Evolutionary conservation across 2,113 vertebrate genomes (phyloP), one percentile per base, ranked within the genome.

Genomic region (Anguilla japonica): DNA sequence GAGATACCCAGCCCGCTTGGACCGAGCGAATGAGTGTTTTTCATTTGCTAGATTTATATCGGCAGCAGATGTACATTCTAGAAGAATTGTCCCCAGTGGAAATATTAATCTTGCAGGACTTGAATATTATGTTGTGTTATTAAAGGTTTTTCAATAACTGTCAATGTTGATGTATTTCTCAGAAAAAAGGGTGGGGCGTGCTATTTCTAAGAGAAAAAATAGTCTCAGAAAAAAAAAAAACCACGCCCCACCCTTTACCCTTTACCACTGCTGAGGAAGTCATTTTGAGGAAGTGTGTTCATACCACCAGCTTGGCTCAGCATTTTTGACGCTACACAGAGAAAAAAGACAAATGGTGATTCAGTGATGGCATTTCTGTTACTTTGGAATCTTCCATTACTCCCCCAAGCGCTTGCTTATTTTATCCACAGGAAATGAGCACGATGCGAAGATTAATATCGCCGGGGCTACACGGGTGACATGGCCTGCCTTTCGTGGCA

Each of bases 11-110:
- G 84, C 57, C 90, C 82, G 90, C 87, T 93, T 91, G 90, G 85
- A 91, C 46, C 88, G 90, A 90, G 81, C 90, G 89, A 87, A 26
- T 89, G 90, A 92, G 88, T 96, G 93, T 89, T 95, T 97, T 95
- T 93, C 94, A 95, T 95, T 95, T 79, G 94, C 91, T 91, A 94
- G 93, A 94, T 88, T 95, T 96, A 94, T 95, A 96, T 95, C 93
- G 94, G 1, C 91, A 93, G 94, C 95, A 97, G 95, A 96, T 96
- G 95, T 95, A 95, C 87, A 91, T 92, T 93, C 93, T 92, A 94
- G 90, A 93, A 93, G 94, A 95, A 96, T 94, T 90, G 91, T 93
- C 91, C 94, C 95, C 95, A 92, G 93, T 94, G 94, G 96, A 95
- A 96, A 95, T 93, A 95, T 96, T 94, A 95, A 96, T 95, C 94